These are phyloP conservation scores for Rhagologus leucostigma DNA, from an alignment of 2,113 vertebrate species.

Conservation along the genomic window DNA sequence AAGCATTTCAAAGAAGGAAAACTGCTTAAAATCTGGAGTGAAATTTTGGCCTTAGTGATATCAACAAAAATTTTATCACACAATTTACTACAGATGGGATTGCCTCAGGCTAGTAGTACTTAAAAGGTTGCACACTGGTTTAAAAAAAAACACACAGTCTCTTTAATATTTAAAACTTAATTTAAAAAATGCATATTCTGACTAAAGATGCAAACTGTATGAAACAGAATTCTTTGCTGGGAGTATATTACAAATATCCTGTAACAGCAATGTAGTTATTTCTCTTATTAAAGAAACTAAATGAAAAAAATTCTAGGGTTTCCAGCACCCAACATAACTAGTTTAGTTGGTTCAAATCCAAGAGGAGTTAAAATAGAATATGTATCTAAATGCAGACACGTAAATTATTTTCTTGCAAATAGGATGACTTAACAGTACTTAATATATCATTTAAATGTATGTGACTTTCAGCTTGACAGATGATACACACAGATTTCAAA, in stretches of 20 bases:
- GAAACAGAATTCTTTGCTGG: not conserved
- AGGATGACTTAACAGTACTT: not conserved
- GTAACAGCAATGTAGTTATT: not conserved
- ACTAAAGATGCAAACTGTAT: not conserved
- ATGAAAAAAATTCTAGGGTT: not conserved
- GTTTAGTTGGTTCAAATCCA: not conserved
- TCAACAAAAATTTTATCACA: not conserved
- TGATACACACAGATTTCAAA: not conserved
- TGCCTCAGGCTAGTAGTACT: not conserved
- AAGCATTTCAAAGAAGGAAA: not conserved
- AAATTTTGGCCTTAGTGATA: not conserved
- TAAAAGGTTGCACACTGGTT: not conserved
- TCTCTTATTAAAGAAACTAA: not conserved
- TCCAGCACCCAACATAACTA: not conserved
- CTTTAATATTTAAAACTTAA: not conserved
- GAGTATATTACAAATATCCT: not conserved
- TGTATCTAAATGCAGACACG: not conserved
- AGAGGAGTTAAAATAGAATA: not conserved
- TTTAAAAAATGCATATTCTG: not conserved
- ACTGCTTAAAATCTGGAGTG: not conserved
- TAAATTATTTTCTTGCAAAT: not conserved
- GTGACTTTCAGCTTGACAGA: not conserved
- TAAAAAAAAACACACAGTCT: not conserved
- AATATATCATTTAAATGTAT: not conserved
- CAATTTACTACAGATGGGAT: not conserved